phyloP scores from a whole-genome alignment of 2,888 invertebrate genomes.

The Amphimallon solstitiale region DNA sequence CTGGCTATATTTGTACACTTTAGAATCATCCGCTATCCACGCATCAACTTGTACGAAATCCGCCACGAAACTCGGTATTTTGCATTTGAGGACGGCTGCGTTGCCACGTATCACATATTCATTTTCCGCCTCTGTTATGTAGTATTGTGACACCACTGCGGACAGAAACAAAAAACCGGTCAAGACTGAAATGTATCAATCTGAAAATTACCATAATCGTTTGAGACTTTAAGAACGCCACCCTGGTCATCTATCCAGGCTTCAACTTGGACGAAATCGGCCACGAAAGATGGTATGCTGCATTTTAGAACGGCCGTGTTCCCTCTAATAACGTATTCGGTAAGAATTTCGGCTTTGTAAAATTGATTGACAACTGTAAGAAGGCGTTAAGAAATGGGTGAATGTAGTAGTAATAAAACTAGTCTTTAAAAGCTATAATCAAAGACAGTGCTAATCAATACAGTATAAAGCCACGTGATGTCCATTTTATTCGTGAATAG shows the following conservation, averaged over 20 bases:
- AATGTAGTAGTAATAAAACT: too few species aligned
- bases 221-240: conserved; percentile 63
- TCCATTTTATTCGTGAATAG: too few species aligned
- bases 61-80: conserved; percentile 93
- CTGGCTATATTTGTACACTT: conserved; percentile 71
- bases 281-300: conserved; percentile 89
- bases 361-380: conserved; percentile 86
- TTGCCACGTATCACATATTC: conserved; percentile 94
- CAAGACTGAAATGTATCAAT: not conserved
- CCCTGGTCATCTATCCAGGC: conserved; percentile 81
- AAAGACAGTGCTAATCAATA: too few species aligned
- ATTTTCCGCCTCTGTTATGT: conserved; percentile 91
- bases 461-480: too few species aligned
- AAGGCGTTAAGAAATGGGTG: too few species aligned
- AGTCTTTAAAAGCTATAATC: too few species aligned
- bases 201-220: conserved; percentile 65
- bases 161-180: conserved; percentile 49
- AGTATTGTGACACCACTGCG: conserved; percentile 88
- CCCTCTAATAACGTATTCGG: conserved; percentile 89
- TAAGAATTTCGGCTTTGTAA: conserved; percentile 85
- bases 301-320: conserved; percentile 89
- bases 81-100: conserved; percentile 91
- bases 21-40: conserved; percentile 84
- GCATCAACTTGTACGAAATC: conserved; percentile 90
- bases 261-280: conserved; percentile 90